Evolutionary conservation across 1,140 invertebrate species (phyloP).

Genomic region (Sycobia sp.): DNA sequence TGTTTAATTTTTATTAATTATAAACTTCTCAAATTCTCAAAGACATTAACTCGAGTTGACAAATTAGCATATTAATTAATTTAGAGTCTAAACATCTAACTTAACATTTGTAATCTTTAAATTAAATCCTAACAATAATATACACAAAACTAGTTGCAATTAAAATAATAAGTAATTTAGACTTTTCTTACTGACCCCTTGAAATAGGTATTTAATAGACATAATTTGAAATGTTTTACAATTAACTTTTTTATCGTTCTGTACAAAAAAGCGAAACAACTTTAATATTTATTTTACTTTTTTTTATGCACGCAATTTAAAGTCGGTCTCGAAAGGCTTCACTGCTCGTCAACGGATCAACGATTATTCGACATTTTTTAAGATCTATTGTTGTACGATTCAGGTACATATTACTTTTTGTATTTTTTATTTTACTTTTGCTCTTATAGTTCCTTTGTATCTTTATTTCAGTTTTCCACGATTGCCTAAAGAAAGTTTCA

Average conservation of each 20-base stretch:
- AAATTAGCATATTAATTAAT: too few species aligned
- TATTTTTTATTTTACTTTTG: constrained; percentile 26
- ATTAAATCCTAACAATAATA: too few species aligned
- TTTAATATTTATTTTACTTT: constrained; percentile 19
- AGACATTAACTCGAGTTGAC: too few species aligned
- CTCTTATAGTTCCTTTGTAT: constrained; percentile 9
- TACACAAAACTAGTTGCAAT: too few species aligned
- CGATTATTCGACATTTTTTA: constrained; percentile 28
- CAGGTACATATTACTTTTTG: constrained; percentile 34
- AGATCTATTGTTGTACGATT: constrained; percentile 36
- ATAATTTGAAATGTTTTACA: constrained; percentile 18
- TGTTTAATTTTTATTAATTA: background rate
- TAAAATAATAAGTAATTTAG: background rate
- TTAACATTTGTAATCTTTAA: too few species aligned
- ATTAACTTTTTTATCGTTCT: constrained; percentile 22
- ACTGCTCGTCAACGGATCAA: constrained; percentile 29
- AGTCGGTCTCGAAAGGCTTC: constrained; percentile 29
- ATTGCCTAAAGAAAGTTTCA: constrained; percentile 4
- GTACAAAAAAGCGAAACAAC: constrained; percentile 25
- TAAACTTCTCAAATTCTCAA: too few species aligned
- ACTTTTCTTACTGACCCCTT: constrained; percentile 26
- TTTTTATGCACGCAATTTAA: constrained; percentile 14
- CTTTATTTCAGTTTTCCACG: background rate
- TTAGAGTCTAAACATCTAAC: too few species aligned
- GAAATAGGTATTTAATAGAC: constrained; percentile 11